A percentile compares a stretch with the other conserved stretches of the same genome.
Evolutionary conservation across 2,113 vertebrate genomes (phyloP).

Genomic region (Marmota monax): DNA sequence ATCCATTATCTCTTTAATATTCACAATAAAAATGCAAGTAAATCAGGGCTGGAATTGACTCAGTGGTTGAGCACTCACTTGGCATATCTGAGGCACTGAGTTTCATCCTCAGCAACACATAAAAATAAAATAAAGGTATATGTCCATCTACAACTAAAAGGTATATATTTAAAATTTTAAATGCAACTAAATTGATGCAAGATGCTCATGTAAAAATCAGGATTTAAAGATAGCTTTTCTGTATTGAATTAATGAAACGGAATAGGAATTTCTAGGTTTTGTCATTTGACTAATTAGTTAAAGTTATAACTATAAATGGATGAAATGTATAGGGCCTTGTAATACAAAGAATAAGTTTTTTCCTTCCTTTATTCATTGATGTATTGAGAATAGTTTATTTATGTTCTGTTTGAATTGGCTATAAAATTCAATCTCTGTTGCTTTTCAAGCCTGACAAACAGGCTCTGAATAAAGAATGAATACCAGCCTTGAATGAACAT

Average conservation of each 20-base stretch:
- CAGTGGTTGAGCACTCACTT: too few relatives aligned
- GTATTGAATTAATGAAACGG: constrained; percentile 45
- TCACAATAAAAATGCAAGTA: not conserved
- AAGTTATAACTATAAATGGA: constrained; percentile 41
- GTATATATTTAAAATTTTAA: not conserved
- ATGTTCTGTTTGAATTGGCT: constrained; percentile 59
- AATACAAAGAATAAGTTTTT: constrained; percentile 58
- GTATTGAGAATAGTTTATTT: constrained; percentile 55
- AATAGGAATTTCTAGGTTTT: constrained; percentile 49
- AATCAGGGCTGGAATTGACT: too few relatives aligned
- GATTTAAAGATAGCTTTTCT: constrained; percentile 34
- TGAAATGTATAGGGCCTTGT: constrained; percentile 40
- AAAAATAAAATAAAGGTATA: too few relatives aligned
- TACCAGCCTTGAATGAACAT: constrained; percentile 77
- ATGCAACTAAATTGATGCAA: constrained; percentile 20
- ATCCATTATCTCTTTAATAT: not conserved
- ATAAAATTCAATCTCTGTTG: constrained; percentile 21
- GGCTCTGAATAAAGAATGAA: constrained; percentile 79
- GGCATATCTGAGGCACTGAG: too few relatives aligned
- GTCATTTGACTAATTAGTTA: constrained; percentile 52
- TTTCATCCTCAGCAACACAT: too few relatives aligned
- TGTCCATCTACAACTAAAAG: too few relatives aligned
- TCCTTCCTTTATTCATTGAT: constrained; percentile 38
- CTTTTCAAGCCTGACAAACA: constrained; percentile 57
- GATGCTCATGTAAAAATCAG: constrained; percentile 4